Conservation (phyloP, 2,888 invertebrate species). For the Zeuzera pyrina region DNA sequence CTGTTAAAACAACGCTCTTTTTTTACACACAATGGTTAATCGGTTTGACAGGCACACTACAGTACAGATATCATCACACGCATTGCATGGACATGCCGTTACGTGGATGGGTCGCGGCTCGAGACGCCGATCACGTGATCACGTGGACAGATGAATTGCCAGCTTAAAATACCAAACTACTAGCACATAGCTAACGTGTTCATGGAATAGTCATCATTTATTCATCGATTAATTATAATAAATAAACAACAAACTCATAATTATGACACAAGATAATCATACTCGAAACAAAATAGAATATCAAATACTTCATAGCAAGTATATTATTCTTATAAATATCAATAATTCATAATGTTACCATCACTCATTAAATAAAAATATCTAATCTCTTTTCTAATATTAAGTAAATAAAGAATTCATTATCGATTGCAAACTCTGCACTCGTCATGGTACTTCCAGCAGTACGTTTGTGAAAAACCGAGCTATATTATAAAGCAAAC, state of each 20-base stretch:
- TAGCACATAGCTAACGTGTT: conserved; percentile 2
- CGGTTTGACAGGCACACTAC: too few species aligned
- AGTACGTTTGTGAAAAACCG: conserved; percentile 4
- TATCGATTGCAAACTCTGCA: conserved; percentile 57
- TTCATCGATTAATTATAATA: conserved; percentile 59
- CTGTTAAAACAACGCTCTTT: too few species aligned
- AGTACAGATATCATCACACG: too few species aligned
- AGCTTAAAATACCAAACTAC: conserved; percentile 15
- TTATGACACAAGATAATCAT: conserved; percentile 65
- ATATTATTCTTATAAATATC: conserved; percentile 64
- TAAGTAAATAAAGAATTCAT: conserved; percentile 62
- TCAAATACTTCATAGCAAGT: conserved; percentile 60
- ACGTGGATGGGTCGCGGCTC: too few species aligned
- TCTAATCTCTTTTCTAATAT: conserved; percentile 65
- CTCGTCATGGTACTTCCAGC: conserved; percentile 18
- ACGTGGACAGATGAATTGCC: conserved; percentile 1
- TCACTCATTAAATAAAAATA: conserved; percentile 69
- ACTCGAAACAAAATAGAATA: conserved; percentile 61
- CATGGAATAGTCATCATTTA: conserved; percentile 39
- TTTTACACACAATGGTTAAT: too few species aligned
- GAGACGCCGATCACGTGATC: too few species aligned
- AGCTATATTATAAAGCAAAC: not conserved
- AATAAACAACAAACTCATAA: conserved; percentile 62
- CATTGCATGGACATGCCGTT: too few species aligned
- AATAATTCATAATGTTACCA: conserved; percentile 62